phyloP scores from a whole-genome alignment of 2,113 vertebrate genomes.

The Hymenochirus boettgeri region DNA sequence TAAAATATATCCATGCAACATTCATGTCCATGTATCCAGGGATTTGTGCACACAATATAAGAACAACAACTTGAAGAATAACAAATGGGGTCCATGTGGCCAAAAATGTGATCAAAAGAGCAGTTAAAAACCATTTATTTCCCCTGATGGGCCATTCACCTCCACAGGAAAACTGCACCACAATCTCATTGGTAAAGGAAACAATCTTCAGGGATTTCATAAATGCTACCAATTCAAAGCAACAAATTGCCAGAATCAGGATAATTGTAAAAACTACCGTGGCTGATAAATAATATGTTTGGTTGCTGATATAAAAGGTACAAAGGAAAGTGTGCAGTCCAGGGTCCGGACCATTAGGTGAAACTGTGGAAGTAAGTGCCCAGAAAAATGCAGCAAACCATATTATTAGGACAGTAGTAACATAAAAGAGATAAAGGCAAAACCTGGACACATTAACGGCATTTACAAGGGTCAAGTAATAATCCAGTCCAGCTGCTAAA shows the following conservation, averaged over 20 bases:
- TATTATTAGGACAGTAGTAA: conserved; percentile 45
- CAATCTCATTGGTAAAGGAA: conserved; percentile 47
- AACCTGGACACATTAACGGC: conserved; percentile 14
- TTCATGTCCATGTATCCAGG: conserved; percentile 77
- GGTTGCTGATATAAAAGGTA: conserved; percentile 54
- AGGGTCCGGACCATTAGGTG: conserved; percentile 44
- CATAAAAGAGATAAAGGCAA: conserved; percentile 48
- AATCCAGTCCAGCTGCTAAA: conserved; percentile 61
- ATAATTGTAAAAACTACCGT: conserved; percentile 54
- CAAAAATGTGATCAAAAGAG: conserved; percentile 62
- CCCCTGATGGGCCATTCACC: neutral
- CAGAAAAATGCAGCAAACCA: conserved; percentile 60
- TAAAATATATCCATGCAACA: conserved; percentile 74
- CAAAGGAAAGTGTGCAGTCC: conserved; percentile 49
- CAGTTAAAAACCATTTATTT: conserved; percentile 52
- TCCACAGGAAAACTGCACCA: conserved; percentile 53
- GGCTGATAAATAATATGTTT: conserved; percentile 57
- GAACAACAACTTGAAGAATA: conserved; percentile 55
- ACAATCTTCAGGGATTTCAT: conserved; percentile 51
- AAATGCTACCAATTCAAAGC: conserved; percentile 51
- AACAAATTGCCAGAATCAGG: conserved; percentile 44
- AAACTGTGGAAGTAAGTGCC: conserved; percentile 52
- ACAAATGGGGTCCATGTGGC: conserved; percentile 72
- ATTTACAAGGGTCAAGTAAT: conserved; percentile 54
- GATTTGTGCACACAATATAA: conserved; percentile 59